These are phyloP conservation scores for Opisthocomus hoazin DNA, from an alignment of 2,113 vertebrate species.

Conservation along the genomic window DNA sequence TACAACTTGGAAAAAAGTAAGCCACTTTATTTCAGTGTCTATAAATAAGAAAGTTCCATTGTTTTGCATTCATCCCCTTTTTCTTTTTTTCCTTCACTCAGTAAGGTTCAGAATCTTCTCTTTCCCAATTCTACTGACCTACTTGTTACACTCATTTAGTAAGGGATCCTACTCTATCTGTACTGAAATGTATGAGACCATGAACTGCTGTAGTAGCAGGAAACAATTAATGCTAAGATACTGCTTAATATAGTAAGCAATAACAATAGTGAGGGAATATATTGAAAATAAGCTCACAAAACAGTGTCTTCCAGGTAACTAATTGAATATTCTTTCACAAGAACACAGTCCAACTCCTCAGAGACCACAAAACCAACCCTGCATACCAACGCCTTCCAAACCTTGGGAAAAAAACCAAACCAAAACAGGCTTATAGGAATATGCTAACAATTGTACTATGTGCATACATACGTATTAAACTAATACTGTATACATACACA, in stretches of 20 bases:
- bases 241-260: not conserved
- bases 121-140: not conserved
- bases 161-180: not conserved
- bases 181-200: not conserved
- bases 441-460: not conserved
- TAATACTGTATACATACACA: not conserved
- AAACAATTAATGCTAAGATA: not conserved
- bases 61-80: not conserved
- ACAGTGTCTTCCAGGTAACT: not conserved
- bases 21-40: not conserved
- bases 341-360: not conserved
- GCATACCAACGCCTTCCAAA: not conserved
- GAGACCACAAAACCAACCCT: not conserved
- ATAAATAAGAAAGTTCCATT: not conserved
- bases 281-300: not conserved
- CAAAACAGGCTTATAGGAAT: not conserved
- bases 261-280: not conserved
- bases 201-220: not conserved
- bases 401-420: fast-evolving
- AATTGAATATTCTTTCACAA: not conserved
- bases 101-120: not conserved
- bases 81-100: not conserved
- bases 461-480: not conserved
- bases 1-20: not conserved
- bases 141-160: not conserved